Percentiles rank a stretch among this genome's conserved stretches.
Conservation (phyloP, 2,888 invertebrate species). For the Drosophila anceps region DNA sequence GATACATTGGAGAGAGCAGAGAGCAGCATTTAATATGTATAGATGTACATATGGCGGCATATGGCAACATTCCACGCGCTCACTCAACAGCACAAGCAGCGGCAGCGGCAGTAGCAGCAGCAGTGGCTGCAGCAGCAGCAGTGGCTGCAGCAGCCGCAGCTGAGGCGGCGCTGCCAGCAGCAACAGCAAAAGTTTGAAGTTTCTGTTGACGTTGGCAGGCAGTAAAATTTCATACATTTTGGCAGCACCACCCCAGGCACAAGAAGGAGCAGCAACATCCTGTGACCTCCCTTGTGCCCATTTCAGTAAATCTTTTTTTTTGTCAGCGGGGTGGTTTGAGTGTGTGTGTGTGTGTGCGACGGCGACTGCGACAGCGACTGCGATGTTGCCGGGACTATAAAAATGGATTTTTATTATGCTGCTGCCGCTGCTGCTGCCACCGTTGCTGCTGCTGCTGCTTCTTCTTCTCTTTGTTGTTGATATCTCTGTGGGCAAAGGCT, state of each 20-base stretch:
- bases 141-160: constrained; percentile 16
- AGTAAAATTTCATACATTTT: constrained; percentile 69
- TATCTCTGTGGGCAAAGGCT: constrained; percentile 57
- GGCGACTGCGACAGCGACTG: constrained; percentile 29
- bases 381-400: constrained; percentile 71
- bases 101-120: constrained; percentile 6
- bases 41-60: constrained; percentile 75
- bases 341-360: constrained; percentile 4
- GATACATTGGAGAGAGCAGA: constrained; percentile 34
- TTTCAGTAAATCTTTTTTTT: constrained; percentile 58
- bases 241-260: constrained; percentile 53
- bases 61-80: constrained; percentile 77
- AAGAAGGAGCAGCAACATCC: constrained; percentile 30
- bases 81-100: constrained; percentile 49
- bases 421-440: constrained; percentile 42
- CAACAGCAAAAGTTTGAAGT: constrained; percentile 55
- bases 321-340: constrained; percentile 58
- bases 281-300: constrained; percentile 29
- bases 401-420: constrained; percentile 79
- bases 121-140: constrained; percentile 10
- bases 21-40: constrained; percentile 47
- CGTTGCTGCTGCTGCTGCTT: constrained; percentile 21
- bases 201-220: constrained; percentile 70
- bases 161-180: constrained; percentile 7
- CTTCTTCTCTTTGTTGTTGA: constrained; percentile 45